phyloP scores from a whole-genome alignment of 2,888 invertebrate species.

The Daptonema setosum region DNA sequence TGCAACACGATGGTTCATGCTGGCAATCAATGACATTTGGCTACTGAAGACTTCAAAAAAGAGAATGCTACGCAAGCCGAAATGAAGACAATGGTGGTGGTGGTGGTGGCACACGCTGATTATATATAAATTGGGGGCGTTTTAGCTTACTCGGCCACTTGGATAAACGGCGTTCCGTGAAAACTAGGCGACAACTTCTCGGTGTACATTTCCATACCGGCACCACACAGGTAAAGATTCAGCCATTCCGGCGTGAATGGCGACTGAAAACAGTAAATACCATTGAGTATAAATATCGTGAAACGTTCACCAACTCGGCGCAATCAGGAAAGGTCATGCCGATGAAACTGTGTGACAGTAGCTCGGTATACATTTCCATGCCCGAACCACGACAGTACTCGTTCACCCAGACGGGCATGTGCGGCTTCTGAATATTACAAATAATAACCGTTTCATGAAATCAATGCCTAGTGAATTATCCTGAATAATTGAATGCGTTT shows the following conservation, averaged over 20 bases:
- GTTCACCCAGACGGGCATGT: constrained; percentile 58
- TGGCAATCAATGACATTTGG: too few relatives aligned
- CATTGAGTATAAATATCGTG: neutral
- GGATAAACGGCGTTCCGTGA: constrained; percentile 97
- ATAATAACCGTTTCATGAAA: too few relatives aligned
- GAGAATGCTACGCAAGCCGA: too few relatives aligned
- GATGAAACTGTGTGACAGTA: constrained; percentile 94
- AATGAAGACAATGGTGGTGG: too few relatives aligned
- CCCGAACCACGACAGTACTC: constrained; percentile 99
- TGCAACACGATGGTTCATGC: too few relatives aligned
- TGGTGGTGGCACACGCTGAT: too few relatives aligned
- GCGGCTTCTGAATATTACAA: neutral
- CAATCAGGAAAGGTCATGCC: constrained; percentile 93
- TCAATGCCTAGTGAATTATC: too few relatives aligned
- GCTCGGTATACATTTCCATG: constrained; percentile 95
- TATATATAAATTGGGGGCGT: too few relatives aligned
- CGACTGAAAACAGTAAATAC: constrained; percentile 28
- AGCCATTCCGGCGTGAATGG: constrained; percentile 98
- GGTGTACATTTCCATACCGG: constrained; percentile 94
- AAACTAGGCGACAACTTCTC: constrained; percentile 97
- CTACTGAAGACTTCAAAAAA: too few relatives aligned
- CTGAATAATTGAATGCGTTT: too few relatives aligned
- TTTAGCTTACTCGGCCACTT: constrained; percentile 48
- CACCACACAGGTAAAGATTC: constrained; percentile 99
- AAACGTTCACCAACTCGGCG: neutral